Percentiles rank a stretch among this genome's conserved stretches.
These are phyloP conservation scores for Turnix velox DNA, from an alignment of 2,113 vertebrate genomes.

Conservation along the genomic window DNA sequence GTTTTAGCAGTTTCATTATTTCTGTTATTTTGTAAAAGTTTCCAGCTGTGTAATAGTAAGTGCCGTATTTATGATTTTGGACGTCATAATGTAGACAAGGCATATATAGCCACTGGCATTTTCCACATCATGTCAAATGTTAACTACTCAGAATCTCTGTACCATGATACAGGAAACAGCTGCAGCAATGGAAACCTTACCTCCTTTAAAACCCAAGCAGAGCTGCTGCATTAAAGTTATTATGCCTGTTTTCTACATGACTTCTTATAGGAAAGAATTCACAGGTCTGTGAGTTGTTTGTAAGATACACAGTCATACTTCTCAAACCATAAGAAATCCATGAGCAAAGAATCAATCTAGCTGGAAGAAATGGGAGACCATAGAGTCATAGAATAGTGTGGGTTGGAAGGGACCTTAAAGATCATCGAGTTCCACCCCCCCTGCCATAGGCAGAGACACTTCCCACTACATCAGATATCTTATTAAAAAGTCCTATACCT, in stretches of 20 bases:
- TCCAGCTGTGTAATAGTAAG: not conserved
- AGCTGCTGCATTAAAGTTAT: not conserved
- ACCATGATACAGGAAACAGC: not conserved
- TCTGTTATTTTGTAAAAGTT: not conserved
- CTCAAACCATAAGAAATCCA: rapidly evolving
- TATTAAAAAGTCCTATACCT: too few relatives aligned
- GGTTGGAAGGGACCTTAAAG: too few relatives aligned
- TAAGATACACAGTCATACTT: not conserved
- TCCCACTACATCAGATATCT: too few relatives aligned
- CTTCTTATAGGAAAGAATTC: not conserved
- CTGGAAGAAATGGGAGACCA: not conserved
- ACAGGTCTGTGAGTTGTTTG: not conserved
- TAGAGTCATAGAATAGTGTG: too few relatives aligned
- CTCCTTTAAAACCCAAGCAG: not conserved
- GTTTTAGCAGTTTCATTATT: not conserved
- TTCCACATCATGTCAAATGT: not conserved
- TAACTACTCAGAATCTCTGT: not conserved
- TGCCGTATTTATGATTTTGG: not conserved
- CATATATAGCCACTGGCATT: not conserved
- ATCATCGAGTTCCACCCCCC: too few relatives aligned
- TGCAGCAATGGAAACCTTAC: not conserved
- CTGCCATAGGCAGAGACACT: too few relatives aligned
- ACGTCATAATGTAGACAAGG: not conserved
- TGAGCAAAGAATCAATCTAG: not conserved
- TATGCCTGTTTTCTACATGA: not conserved